phyloP scores from a whole-genome alignment of 2,113 vertebrate genomes.

The Merops nubicus region DNA sequence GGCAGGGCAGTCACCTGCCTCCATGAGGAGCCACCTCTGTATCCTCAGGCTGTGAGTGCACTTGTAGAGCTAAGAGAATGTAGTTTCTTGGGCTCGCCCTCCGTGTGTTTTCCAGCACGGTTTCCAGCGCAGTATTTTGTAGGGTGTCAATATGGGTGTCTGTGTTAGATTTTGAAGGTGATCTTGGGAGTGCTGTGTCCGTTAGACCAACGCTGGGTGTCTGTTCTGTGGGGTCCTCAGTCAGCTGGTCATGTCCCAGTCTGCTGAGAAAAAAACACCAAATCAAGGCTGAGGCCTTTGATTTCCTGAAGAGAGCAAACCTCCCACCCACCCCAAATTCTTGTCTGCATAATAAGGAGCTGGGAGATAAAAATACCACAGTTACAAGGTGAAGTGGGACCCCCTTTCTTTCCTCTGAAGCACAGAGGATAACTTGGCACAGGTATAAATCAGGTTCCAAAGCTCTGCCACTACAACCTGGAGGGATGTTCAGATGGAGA shows the following conservation, averaged over 20 bases:
- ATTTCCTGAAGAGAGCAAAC: neutral
- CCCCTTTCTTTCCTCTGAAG: neutral
- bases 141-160: neutral
- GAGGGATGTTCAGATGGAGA: neutral
- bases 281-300: neutral
- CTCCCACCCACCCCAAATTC: neutral
- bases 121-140: neutral
- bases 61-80: neutral
- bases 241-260: neutral
- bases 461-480: neutral
- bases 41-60: neutral
- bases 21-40: neutral
- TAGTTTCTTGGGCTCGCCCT: neutral
- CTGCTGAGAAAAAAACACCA: neutral
- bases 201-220: neutral
- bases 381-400: neutral
- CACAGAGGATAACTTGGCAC: neutral
- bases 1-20: neutral
- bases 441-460: neutral
- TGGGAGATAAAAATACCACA: neutral
- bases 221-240: neutral
- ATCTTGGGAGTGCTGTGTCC: fast-evolving
- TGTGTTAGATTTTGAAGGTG: neutral
- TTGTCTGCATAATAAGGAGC: neutral
- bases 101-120: neutral